Evolutionary conservation across 2,888 invertebrate species (phyloP).

Genomic region (Aromia moschata): DNA sequence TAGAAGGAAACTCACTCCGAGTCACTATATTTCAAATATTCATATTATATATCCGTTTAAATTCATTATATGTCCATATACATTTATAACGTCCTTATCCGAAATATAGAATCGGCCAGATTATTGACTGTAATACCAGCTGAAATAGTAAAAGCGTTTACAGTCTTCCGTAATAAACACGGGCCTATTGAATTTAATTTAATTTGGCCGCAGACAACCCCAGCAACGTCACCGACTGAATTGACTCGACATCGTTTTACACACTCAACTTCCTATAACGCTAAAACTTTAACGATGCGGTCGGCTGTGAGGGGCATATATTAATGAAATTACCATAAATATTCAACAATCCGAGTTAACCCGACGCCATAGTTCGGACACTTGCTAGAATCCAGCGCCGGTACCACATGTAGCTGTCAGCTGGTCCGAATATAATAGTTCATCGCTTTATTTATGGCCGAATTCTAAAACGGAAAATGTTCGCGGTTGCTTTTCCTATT

Average conservation of each 20-base stretch:
- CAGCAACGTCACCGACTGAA: not conserved
- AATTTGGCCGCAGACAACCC: not conserved
- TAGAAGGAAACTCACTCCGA: too few species aligned
- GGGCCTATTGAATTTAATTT: not conserved
- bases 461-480: slow-evolving; percentile 25
- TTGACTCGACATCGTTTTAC: slow-evolving; percentile 2
- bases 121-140: not conserved
- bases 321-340: slow-evolving; percentile 42
- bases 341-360: slow-evolving; percentile 31
- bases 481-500: not conserved
- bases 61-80: too few species aligned
- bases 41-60: too few species aligned
- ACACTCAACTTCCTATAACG: slow-evolving; percentile 7
- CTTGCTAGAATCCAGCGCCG: slow-evolving; percentile 40
- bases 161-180: not conserved
- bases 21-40: too few species aligned
- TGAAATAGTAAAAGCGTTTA: not conserved
- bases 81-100: too few species aligned
- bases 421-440: slow-evolving; percentile 34
- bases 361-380: slow-evolving; percentile 37
- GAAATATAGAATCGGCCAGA: too few species aligned
- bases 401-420: slow-evolving; percentile 40
- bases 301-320: slow-evolving; percentile 28
- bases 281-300: slow-evolving; percentile 8
- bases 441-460: slow-evolving; percentile 35